phyloP scores from a whole-genome alignment of 1,140 invertebrate genomes.

The Dermatophagoides farinae region DNA sequence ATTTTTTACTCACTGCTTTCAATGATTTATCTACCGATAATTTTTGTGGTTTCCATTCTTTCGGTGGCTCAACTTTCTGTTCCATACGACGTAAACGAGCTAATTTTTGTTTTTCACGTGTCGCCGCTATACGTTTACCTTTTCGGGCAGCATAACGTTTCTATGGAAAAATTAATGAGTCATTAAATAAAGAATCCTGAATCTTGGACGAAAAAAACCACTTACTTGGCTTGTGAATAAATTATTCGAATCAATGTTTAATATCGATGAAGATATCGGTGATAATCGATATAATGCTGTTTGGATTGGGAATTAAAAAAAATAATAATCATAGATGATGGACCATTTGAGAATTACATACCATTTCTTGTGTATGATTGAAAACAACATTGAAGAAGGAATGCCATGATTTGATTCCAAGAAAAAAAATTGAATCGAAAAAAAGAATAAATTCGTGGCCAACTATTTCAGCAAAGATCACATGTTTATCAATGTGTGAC shows the following conservation, averaged over 20 bases:
- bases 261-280: too few species aligned
- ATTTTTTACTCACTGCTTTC: slow-evolving; percentile 1
- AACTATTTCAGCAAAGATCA: too few species aligned
- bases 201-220: neutral
- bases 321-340: too few species aligned
- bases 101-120: neutral
- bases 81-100: slow-evolving; percentile 9
- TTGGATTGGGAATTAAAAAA: too few species aligned
- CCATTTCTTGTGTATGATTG: too few species aligned
- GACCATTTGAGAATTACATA: too few species aligned
- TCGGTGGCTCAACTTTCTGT: slow-evolving; percentile 7
- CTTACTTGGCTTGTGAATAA: neutral
- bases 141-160: slow-evolving; percentile 9
- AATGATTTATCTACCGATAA: slow-evolving; percentile 5
- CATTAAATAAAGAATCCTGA: neutral
- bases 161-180: neutral
- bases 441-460: too few species aligned
- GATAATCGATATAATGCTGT: too few species aligned
- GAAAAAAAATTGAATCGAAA: too few species aligned
- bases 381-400: too few species aligned
- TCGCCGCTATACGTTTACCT: slow-evolving; percentile 10
- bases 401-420: too few species aligned
- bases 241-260: neutral
- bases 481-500: too few species aligned
- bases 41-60: neutral